Conservation (phyloP, 2,797 vertebrate species). For the Chelon labrosus region DNA sequence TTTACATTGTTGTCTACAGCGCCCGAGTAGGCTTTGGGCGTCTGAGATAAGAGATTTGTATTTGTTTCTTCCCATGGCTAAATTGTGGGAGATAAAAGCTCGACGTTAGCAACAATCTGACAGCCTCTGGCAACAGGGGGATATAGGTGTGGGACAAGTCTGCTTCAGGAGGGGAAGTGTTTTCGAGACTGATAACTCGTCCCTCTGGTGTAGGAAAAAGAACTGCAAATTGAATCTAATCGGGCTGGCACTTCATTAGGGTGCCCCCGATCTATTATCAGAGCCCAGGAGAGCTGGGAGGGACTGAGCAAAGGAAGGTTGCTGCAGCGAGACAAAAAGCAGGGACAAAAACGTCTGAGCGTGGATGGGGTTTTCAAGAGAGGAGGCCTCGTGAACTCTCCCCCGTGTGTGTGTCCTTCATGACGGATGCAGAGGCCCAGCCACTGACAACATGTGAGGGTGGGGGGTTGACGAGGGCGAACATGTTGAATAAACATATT, state of each 20-base stretch:
- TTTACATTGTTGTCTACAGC: conserved; percentile 32
- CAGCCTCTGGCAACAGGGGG: conserved; percentile 26
- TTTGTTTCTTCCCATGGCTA: conserved; percentile 52
- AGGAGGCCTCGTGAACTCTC: conserved; percentile 56
- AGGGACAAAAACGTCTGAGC: conserved; percentile 63
- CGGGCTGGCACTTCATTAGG: conserved; percentile 74
- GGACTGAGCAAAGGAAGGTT: conserved; percentile 53
- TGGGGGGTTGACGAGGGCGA: conserved; percentile 50
- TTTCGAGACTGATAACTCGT: conserved; percentile 71
- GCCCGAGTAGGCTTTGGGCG: conserved; percentile 37
- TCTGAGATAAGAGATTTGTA: conserved; percentile 50
- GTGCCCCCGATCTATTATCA: conserved; percentile 72
- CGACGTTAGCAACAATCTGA: conserved; percentile 26
- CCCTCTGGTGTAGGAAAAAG: conserved; percentile 60
- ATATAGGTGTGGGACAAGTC: conserved; percentile 67
- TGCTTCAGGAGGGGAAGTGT: conserved; percentile 73
- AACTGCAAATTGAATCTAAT: conserved; percentile 74
- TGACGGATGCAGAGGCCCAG: conserved; percentile 76
- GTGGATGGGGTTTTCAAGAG: conserved; percentile 45
- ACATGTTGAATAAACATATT: conserved; percentile 80
- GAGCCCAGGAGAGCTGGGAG: conserved; percentile 49
- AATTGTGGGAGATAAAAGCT: conserved; percentile 44
- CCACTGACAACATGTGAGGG: conserved; percentile 64
- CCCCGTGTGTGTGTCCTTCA: conserved; percentile 62
- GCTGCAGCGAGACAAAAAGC: conserved; percentile 70